Percentiles rank a stretch among this genome's conserved stretches.
These are phyloP conservation scores for Phymorhynchus buccinoides DNA, from an alignment of 1,140 invertebrate species.

Conservation along the genomic window DNA sequence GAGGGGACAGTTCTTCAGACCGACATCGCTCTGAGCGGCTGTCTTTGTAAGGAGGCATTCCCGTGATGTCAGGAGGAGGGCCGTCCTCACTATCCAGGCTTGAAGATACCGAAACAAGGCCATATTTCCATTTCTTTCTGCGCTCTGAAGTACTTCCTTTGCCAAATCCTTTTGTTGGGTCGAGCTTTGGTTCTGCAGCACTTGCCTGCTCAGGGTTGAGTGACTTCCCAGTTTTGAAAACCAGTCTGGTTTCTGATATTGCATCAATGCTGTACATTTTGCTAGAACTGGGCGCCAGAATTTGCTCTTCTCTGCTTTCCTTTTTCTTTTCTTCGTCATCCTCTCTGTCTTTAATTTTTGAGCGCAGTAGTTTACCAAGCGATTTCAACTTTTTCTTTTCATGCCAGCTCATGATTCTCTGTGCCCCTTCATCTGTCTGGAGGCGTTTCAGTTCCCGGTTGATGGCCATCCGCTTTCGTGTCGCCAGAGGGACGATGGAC, in stretches of 20 bases:
- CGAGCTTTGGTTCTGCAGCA: not conserved
- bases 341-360: not conserved
- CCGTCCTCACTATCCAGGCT: constrained; percentile 11
- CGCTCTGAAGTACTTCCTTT: not conserved
- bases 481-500: not conserved
- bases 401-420: constrained; percentile 17
- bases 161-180: not conserved
- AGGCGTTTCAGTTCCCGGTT: constrained; percentile 26
- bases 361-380: constrained; percentile 3
- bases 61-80: constrained; percentile 25
- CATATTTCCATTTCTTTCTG: not conserved
- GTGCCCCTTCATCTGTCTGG: constrained; percentile 11
- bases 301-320: not conserved
- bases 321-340: not conserved
- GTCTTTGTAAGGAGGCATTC: constrained; percentile 2
- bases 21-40: constrained; percentile 1
- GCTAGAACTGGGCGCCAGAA: not conserved
- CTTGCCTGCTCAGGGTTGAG: not conserved
- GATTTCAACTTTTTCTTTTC: constrained; percentile 20
- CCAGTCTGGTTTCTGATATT: constrained; percentile 25
- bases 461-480: not conserved
- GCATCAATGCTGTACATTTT: constrained; percentile 34
- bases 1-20: constrained; percentile 35
- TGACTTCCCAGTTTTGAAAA: constrained; percentile 22
- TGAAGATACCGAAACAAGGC: not conserved